Evolutionary conservation across 2,888 invertebrate genomes (phyloP).

Genomic region (Tipula helvola): DNA sequence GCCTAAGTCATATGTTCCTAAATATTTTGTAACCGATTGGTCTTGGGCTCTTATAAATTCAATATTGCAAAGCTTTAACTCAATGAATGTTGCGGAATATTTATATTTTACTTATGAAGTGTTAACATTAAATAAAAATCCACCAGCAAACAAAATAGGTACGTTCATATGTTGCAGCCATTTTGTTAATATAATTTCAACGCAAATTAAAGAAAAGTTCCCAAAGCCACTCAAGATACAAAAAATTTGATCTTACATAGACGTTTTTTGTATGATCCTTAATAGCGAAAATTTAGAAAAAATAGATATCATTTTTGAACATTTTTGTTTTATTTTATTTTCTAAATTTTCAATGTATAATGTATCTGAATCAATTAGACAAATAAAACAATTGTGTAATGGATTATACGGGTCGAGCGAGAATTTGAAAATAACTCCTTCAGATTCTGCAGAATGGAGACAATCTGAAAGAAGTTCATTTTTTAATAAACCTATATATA

Average conservation of each 20-base stretch:
- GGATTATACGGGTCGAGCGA: neutral
- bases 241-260: too few relatives aligned
- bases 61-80: neutral
- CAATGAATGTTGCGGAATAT: neutral
- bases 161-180: neutral
- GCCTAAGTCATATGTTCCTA: too few relatives aligned
- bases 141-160: neutral
- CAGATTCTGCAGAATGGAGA: neutral
- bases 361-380: neutral
- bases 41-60: too few relatives aligned
- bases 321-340: too few relatives aligned
- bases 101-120: neutral
- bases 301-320: neutral
- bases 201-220: neutral
- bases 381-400: neutral
- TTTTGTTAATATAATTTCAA: neutral
- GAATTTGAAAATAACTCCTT: neutral
- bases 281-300: neutral
- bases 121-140: neutral
- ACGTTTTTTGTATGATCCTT: neutral
- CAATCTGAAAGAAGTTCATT: neutral
- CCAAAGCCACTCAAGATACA: neutral
- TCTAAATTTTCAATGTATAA: neutral
- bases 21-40: too few relatives aligned
- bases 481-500: neutral